Percentiles rank a stretch among this genome's conserved stretches.
These are phyloP conservation scores for Cisticola juncidis DNA, from an alignment of 2,113 vertebrate genomes.

Conservation along the genomic window DNA sequence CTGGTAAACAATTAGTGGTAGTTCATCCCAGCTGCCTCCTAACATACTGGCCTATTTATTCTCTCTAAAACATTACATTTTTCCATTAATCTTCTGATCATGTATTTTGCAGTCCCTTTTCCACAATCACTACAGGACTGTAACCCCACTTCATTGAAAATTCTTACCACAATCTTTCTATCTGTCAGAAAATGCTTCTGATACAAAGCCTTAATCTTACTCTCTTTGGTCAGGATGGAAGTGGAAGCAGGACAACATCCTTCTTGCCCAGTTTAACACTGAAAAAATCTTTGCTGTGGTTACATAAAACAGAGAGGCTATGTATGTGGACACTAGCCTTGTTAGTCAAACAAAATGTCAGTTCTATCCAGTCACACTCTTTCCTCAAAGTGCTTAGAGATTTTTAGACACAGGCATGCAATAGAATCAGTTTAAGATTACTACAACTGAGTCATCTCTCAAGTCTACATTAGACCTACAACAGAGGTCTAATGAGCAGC, in stretches of 20 bases:
- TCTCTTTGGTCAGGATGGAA: neutral
- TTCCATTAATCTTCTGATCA: neutral
- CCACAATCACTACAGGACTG: neutral
- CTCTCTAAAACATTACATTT: neutral
- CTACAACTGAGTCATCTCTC: neutral
- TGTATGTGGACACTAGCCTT: rapidly evolving
- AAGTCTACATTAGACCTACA: too few relatives aligned
- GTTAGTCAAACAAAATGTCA: neutral
- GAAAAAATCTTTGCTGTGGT: neutral
- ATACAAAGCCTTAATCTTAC: neutral
- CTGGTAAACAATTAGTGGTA: neutral
- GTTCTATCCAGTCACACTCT: neutral
- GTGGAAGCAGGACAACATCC: neutral
- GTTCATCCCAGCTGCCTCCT: neutral
- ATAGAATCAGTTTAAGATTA: neutral
- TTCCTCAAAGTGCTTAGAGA: neutral
- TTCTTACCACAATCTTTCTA: neutral
- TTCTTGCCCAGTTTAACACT: neutral
- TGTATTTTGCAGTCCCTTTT: neutral
- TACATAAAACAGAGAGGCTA: neutral
- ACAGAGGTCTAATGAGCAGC: neutral
- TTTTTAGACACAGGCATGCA: neutral
- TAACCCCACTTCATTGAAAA: neutral
- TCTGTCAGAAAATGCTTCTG: neutral
- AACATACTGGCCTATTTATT: neutral